Conservation (phyloP, 2,888 invertebrate genomes). For the Sussaba pulchella region DNA sequence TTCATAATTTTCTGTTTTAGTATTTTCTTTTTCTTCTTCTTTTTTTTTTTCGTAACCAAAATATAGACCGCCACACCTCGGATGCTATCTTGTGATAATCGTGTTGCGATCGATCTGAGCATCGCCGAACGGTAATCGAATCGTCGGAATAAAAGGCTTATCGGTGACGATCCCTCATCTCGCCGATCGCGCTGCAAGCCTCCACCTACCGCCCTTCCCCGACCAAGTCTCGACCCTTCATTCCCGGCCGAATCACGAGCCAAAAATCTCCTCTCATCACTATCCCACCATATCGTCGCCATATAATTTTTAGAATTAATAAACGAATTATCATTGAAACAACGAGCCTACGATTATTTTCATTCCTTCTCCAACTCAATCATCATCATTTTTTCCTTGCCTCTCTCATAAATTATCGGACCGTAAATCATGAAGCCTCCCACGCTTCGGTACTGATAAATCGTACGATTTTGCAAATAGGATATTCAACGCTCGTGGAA, state of each 20-base stretch:
- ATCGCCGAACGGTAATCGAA: slow-evolving; percentile 28
- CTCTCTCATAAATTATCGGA: neutral
- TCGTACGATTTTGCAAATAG: neutral
- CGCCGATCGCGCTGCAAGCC: slow-evolving; percentile 49
- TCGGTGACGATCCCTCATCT: slow-evolving; percentile 54
- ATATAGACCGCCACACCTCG: slow-evolving; percentile 59
- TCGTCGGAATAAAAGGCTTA: slow-evolving; percentile 43
- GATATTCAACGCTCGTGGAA: slow-evolving; percentile 1
- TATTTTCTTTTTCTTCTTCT: slow-evolving; percentile 43
- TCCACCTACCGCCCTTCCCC: too few relatives aligned
- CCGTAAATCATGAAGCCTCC: neutral
- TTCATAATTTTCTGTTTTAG: too few relatives aligned
- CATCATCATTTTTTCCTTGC: neutral
- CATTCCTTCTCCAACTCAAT: too few relatives aligned
- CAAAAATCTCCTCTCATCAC: slow-evolving; percentile 64
- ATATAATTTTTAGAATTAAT: slow-evolving; percentile 79
- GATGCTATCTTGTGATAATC: slow-evolving; percentile 73
- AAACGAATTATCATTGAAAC: slow-evolving; percentile 78
- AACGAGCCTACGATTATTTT: slow-evolving; percentile 57
- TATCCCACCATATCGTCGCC: slow-evolving; percentile 76
- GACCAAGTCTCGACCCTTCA: too few relatives aligned
- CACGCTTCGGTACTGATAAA: neutral
- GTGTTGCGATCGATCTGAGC: slow-evolving; percentile 53
- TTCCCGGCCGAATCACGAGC: slow-evolving; percentile 64
- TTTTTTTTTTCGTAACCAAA: slow-evolving; percentile 58